These are phyloP conservation scores for Syndactyla subalaris DNA, from an alignment of 2,797 vertebrate species.

Conservation along the genomic window DNA sequence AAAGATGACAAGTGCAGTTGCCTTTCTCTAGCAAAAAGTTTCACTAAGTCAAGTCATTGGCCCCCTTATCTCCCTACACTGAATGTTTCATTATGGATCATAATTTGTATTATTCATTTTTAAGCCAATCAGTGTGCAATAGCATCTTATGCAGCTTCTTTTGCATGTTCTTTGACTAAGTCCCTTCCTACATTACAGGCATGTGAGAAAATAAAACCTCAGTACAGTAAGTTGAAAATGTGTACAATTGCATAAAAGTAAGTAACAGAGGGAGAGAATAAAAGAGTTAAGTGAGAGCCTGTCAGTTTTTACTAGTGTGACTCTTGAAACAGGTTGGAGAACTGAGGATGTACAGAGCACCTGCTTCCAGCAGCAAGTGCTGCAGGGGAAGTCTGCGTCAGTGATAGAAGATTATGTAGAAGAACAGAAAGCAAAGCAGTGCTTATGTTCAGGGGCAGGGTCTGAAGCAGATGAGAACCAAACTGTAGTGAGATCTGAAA, in stretches of 20 bases:
- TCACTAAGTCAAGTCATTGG: not conserved
- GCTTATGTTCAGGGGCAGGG: not conserved
- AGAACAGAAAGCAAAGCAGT: not conserved
- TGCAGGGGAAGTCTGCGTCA: not conserved
- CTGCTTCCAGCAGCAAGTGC: not conserved
- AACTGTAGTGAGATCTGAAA: not conserved
- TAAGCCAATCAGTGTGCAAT: not conserved
- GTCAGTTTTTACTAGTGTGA: not conserved
- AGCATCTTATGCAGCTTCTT: accelerated
- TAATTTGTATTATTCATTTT: not conserved
- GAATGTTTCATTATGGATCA: not conserved
- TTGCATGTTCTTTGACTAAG: not conserved
- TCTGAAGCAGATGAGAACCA: not conserved
- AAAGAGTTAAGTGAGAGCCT: not conserved
- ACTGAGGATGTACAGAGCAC: not conserved
- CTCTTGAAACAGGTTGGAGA: not conserved
- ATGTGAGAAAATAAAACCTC: not conserved
- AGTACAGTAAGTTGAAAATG: not conserved
- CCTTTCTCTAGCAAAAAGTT: not conserved
- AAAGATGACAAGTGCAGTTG: not conserved
- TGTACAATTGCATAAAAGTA: not conserved
- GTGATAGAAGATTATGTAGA: not conserved
- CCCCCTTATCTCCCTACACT: not conserved
- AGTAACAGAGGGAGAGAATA: not conserved
- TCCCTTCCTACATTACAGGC: not conserved